Conservation (phyloP, 2,113 vertebrate genomes). For the Eulemur rufifrons region DNA sequence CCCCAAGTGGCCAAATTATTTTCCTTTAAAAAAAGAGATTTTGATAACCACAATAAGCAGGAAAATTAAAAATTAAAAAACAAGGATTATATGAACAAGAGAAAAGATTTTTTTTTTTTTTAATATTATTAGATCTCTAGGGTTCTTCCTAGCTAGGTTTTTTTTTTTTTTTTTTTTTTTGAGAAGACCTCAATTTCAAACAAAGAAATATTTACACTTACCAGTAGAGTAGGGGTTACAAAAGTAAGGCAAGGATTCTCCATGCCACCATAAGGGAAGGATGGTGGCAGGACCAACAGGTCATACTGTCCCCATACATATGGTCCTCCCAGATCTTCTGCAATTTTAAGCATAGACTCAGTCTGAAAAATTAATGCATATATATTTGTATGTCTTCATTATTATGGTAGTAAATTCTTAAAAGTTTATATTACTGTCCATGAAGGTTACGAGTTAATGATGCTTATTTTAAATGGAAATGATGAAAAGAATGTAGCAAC, state of each 20-base stretch:
- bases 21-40: conserved; percentile 12
- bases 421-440: conserved; percentile 13
- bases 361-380: conserved; percentile 85
- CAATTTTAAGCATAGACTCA: conserved; percentile 94
- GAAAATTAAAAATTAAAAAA: not conserved
- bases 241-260: conserved; percentile 99
- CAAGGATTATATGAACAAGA: not conserved
- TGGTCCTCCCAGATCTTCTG: conserved; percentile 93
- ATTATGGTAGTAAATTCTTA: not conserved
- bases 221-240: conserved; percentile 95
- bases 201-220: conserved; percentile 77
- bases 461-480: conserved; percentile 22
- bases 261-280: conserved; percentile 98
- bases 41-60: not conserved
- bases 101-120: not conserved
- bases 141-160: not conserved
- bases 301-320: conserved; percentile 98
- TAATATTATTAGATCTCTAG: not conserved
- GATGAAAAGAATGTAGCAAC: not conserved
- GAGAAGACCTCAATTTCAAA: not conserved
- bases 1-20: not conserved
- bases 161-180: not conserved
- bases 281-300: conserved; percentile 94
- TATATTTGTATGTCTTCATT: not conserved
- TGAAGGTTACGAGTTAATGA: not conserved